phyloP scores from a whole-genome alignment of 1,140 invertebrate genomes.

The Drosophila willistoni region DNA sequence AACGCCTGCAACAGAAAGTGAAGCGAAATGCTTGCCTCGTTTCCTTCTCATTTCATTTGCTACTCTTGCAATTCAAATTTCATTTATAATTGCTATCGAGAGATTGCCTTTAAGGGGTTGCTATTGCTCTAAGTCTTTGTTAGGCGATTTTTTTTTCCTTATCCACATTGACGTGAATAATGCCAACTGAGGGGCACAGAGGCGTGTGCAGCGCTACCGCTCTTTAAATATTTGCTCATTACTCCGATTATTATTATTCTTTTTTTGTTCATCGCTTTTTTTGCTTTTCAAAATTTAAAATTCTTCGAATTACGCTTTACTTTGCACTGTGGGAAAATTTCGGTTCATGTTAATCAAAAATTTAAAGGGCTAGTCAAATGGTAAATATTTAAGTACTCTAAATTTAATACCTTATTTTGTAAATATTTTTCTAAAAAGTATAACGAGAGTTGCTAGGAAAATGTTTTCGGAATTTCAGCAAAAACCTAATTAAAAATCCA shows the following conservation, averaged over 20 bases:
- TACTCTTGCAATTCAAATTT: slow-evolving; percentile 71
- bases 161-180: slow-evolving; percentile 12
- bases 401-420: too few species aligned
- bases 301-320: slow-evolving; percentile 18
- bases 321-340: too few species aligned
- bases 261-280: slow-evolving; percentile 28
- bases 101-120: slow-evolving; percentile 25
- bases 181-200: too few species aligned
- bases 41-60: slow-evolving; percentile 26
- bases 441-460: too few species aligned
- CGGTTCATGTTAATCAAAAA: too few species aligned
- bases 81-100: slow-evolving; percentile 73
- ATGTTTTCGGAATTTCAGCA: too few species aligned
- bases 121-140: not conserved
- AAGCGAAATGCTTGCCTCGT: slow-evolving; percentile 31
- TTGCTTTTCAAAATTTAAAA: slow-evolving; percentile 40
- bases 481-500: too few species aligned
- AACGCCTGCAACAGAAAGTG: slow-evolving; percentile 44
- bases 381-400: too few species aligned
- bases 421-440: too few species aligned
- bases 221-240: slow-evolving; percentile 78
- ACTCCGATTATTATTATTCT: slow-evolving; percentile 70
- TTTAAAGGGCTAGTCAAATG: too few species aligned
- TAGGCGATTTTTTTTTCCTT: not conserved
- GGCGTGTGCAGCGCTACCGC: slow-evolving; percentile 24